Base-by-base conservation (phyloP, 2,113 vertebrate genomes). In the Sitta europaea region DNA sequence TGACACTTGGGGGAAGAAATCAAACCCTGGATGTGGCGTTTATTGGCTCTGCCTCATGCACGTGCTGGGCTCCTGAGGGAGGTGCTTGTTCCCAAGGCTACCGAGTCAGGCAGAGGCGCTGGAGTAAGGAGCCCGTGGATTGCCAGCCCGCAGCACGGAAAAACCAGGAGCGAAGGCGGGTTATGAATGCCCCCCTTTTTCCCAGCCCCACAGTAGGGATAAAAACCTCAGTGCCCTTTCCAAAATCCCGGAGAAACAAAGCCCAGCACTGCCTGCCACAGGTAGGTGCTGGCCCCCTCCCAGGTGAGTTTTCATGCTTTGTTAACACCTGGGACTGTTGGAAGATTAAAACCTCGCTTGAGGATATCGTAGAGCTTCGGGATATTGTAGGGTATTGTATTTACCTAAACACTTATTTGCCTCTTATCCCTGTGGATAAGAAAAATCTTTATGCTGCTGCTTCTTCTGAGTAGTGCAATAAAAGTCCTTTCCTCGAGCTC, bases 71-170 rank as follows among this genome's bases (percentile, higher is more conserved):
- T 61, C 23, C 54, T 48, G 45, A 66, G 85, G 94, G 92, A 86
- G 95, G 94, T 51, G 90, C 12, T 61, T 83, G 95, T 94, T 88
- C 67, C 95, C 82, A 20, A 35, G 81, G 90, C 58, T 82, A 73
- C 96, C 3, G n/a, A 88, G 59, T 29, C 12, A 1, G 38, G 22
- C 6, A 2, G 10, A 48, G 50, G 43, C 36, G 19, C 12, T 33
- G 5, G 10, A 11, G 9, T 5, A 8, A 45, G 57, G n/a, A 24
- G 35, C 33, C 83, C 71, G 78, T 54, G 66, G 16, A 10, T 10
- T 25, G 3, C 3, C 12, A 24, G 45, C 9, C 42, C 1, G 1
- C 22, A 24, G 22, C 47, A 5, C 2, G 4, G 27, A 23, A 53
- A 43, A 92, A 2, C 3, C 40, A 21, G 53, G 8, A n/a, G 20